Base-by-base conservation (phyloP, 2,888 invertebrate species). In the Seladonia tumulorum region DNA sequence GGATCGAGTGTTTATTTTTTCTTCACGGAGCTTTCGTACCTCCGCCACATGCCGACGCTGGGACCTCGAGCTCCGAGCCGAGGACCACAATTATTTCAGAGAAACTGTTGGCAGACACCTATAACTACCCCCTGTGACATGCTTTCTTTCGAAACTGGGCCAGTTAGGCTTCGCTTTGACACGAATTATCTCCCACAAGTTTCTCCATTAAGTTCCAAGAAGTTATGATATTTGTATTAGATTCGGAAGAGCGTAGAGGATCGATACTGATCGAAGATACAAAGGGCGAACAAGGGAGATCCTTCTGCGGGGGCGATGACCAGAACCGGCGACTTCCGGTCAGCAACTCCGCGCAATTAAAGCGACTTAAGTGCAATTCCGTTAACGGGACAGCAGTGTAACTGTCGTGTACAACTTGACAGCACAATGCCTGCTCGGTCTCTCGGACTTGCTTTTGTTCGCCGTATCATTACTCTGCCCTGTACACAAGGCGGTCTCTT, bases 321-420 rank as follows among this genome's bases (percentile, higher is more conserved):
- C 91, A 90, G 91, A 92, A 93, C 92, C 92, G 90, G 90, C 87
- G 88, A 90, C 90, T 92, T 93, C 92, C 93, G 92, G 91, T 89
- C 88, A 87, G 85, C 86, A 89, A 91, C 87, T 91, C 86, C 25
- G 80, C 66, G 86, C 90, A 93, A 93, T 93, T 93, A 92, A 93
- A 90, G 86, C 81, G 88, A 90, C 90, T 89, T 90, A 87, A 91
- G 88, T 90, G 89, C 89, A 89, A 90, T 91, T 88, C 89, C 87
- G 88, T 91, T 92, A 92, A 91, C 90, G 90, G 89, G 89, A 92
- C 86, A 82, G 79, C 88, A 57, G 76, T 80, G 80, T 86, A 86
- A 90, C 87, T 90, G 85, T 88, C 90, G 88, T 89, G 88, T 88
- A 87, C 82, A 66, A 78, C 88, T 83, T 89, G 91, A 90, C 91